These are phyloP conservation scores for Actinernus sp. DNA, from an alignment of 92 coral and sea anemone species.

Conservation along the genomic window DNA sequence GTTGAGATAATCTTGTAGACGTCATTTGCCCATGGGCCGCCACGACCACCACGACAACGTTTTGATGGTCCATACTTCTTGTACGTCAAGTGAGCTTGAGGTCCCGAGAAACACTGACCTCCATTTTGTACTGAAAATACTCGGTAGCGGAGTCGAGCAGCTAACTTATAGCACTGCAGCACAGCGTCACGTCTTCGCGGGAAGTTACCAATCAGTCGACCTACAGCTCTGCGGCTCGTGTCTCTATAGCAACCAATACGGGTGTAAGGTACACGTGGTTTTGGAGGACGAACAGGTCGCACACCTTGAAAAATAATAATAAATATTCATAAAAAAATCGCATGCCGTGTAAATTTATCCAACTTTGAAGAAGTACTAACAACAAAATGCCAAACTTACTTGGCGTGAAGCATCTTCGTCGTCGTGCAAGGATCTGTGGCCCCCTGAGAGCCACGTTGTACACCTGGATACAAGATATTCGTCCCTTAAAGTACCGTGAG, in stretches of 20 bases:
- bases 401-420: constrained; percentile 59
- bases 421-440: constrained; percentile 63
- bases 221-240: constrained; percentile 50
- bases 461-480: constrained; percentile 82
- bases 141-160: constrained; percentile 33
- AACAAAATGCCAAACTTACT: no score
- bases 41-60: constrained; percentile 60
- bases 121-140: constrained; percentile 75
- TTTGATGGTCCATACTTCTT: constrained; percentile 67
- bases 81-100: constrained; percentile 33
- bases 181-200: constrained; percentile 52
- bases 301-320: background rate
- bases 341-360: no score
- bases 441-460: constrained; percentile 68
- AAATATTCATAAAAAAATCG: no score
- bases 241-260: constrained; percentile 81
- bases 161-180: constrained; percentile 50
- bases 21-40: constrained; percentile 78
- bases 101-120: constrained; percentile 74
- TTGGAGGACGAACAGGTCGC: constrained; percentile 3
- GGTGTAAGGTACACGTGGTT: constrained; percentile 16
- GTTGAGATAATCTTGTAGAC: constrained; percentile 43
- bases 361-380: no score
- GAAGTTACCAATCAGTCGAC: constrained; percentile 51
- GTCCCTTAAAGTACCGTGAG: constrained; percentile 72